Percentiles rank a stretch among this genome's conserved stretches.
phyloP scores from a whole-genome alignment of 2,888 invertebrate species.

The Meloe dianella region DNA sequence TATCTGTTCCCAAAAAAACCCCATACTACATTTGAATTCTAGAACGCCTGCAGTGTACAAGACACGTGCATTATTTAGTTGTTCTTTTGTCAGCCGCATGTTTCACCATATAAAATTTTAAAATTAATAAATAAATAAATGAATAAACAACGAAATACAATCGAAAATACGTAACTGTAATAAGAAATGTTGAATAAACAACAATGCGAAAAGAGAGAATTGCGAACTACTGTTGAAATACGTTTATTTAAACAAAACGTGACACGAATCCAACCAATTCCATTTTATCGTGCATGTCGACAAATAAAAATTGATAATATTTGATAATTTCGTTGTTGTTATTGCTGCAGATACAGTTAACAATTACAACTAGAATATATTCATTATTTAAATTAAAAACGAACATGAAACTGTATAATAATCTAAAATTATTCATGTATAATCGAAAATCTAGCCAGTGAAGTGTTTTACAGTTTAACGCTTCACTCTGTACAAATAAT shows the following conservation, averaged over 20 bases:
- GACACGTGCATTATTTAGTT: background rate
- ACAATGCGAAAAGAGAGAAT: background rate
- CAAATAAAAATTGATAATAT: background rate
- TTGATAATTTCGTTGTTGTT: background rate
- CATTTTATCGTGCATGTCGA: background rate
- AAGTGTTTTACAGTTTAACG: too few species aligned
- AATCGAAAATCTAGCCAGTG: too few species aligned
- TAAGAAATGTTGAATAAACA: background rate
- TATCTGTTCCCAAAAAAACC: background rate
- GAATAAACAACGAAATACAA: background rate
- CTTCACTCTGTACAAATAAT: too few species aligned
- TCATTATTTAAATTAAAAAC: too few species aligned
- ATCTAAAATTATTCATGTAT: too few species aligned
- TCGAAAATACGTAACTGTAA: background rate
- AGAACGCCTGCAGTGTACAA: background rate
- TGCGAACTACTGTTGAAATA: background rate
- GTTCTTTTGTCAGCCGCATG: background rate
- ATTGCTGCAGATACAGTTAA: background rate
- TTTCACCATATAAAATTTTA: background rate
- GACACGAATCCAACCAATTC: background rate
- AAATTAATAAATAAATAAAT: too few species aligned
- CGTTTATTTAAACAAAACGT: constrained; percentile 3
- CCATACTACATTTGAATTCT: background rate
- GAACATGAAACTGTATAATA: too few species aligned
- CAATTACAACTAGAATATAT: background rate